These are phyloP conservation scores for Osmerus eperlanus DNA, from an alignment of 2,113 vertebrate species.

Conservation along the genomic window DNA sequence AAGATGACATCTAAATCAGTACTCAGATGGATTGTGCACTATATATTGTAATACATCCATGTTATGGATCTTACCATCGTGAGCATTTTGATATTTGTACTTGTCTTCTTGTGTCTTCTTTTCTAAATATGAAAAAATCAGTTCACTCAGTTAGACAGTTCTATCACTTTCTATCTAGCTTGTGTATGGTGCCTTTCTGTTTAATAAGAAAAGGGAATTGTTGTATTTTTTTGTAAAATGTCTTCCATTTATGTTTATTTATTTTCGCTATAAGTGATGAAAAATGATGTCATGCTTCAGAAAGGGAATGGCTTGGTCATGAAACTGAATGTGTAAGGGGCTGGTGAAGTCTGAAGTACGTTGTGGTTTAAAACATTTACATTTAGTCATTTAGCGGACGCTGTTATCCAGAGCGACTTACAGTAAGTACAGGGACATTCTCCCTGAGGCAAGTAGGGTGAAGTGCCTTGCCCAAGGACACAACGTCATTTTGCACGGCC, in stretches of 20 bases:
- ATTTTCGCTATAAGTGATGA: not conserved
- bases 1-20: not conserved
- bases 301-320: not conserved
- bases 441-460: too few species aligned
- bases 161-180: not conserved
- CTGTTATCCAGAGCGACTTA: too few species aligned
- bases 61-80: not conserved
- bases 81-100: conserved; percentile 1
- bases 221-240: not conserved
- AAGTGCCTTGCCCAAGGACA: too few species aligned
- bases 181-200: too few species aligned
- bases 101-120: not conserved
- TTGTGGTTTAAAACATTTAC: not conserved
- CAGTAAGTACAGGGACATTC: too few species aligned
- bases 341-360: not conserved
- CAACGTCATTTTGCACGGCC: too few species aligned
- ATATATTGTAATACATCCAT: not conserved
- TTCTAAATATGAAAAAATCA: too few species aligned
- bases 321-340: not conserved
- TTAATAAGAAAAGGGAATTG: not conserved
- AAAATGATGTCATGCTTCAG: too few species aligned
- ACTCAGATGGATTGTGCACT: not conserved
- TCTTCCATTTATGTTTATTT: not conserved
- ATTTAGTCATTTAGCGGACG: too few species aligned
- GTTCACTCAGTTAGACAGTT: not conserved